Evolutionary conservation across 2,113 vertebrate species (phyloP), one percentile per base, ranked within the genome.

Genomic region (Pogonocichla stellata): DNA sequence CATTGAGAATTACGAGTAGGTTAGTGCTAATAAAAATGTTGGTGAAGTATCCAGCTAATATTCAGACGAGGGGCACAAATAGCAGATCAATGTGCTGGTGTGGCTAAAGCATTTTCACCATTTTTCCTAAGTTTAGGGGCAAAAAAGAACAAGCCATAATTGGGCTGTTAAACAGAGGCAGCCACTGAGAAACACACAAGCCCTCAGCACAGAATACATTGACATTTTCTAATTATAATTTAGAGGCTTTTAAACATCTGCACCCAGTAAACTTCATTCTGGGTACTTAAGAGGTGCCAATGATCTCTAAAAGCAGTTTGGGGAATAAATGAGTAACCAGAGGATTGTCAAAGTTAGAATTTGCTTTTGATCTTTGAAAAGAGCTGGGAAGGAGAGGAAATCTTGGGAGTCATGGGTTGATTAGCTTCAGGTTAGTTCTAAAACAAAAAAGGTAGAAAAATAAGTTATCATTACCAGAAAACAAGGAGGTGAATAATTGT

Each of bases 161-260:
- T 81, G 20, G 23, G 48, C 12, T 65, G 2, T 72, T 72, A n/a
- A 2, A 13, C 4, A 10, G 8, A 81, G 14, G 19, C 47, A 84
- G 31, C 28, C 38, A 45, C 12, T 54, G 48, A 86, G 47, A 91
- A 84, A 62, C 17, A 82, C 43, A 38, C 16, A 48, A 33, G 16
- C 28, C n/a, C 12, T 70, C 26, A 43, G 42, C 45, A 64, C 28
- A 62, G 33, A 84, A 50, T 42, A 42, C 50, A 80, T 73, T 86
- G 84, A 48, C 42, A 58, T 28, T 67, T 93, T 33, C 60, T 78
- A 62, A 70, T 50, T 71, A 64, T 74, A 58, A 62, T 85, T 92
- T 81, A 81, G 33, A 81, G 47, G 34, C 38, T 81, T 85, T 93
- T 72, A 81, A 92, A 67, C 57, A 82, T 70, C 88, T 92, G 65